A percentile compares a stretch with the other conserved stretches of the same genome.
Evolutionary conservation across 2,888 invertebrate species (phyloP).

Genomic region (Drosophila anomalipes): DNA sequence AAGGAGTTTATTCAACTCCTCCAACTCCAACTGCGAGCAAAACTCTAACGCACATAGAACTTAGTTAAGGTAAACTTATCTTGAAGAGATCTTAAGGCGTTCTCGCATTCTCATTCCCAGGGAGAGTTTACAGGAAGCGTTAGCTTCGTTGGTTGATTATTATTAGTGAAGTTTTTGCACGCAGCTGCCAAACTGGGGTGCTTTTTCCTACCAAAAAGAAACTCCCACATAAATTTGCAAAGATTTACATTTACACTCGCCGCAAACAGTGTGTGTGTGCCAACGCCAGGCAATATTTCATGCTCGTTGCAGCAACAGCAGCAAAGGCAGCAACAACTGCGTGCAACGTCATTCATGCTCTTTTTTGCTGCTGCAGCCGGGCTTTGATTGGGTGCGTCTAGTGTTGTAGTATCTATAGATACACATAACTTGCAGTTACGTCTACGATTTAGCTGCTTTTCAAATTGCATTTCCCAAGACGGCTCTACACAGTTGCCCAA

Average conservation of each 20-base stretch:
- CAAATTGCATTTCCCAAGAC: constrained; percentile 47
- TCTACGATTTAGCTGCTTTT: constrained; percentile 16
- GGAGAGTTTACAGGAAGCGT: constrained; percentile 53
- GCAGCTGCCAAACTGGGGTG: constrained; percentile 10
- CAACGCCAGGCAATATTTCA: constrained; percentile 63
- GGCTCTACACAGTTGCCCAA: constrained; percentile 32
- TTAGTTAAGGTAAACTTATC: constrained; percentile 31
- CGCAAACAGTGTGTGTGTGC: constrained; percentile 28
- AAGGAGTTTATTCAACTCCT: constrained; percentile 32
- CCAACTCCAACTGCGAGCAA: not conserved
- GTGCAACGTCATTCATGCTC: constrained; percentile 46
- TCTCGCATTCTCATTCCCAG: constrained; percentile 40
- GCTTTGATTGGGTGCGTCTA: constrained; percentile 39
- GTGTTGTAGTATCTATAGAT: constrained; percentile 7
- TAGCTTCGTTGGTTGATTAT: constrained; percentile 46
- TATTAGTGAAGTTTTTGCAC: constrained; percentile 64
- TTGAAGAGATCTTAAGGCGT: constrained; percentile 14
- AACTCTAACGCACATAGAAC: constrained; percentile 20
- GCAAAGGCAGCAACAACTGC: constrained; percentile 15
- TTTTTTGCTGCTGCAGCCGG: constrained; percentile 30
- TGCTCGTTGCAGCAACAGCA: constrained; percentile 41
- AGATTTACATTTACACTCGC: constrained; percentile 55
- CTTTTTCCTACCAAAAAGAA: constrained; percentile 22
- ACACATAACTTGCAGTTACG: constrained; percentile 26
- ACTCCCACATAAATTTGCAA: constrained; percentile 74